phyloP scores from a whole-genome alignment of 2,113 vertebrate genomes.

The Spheniscus mendiculus region DNA sequence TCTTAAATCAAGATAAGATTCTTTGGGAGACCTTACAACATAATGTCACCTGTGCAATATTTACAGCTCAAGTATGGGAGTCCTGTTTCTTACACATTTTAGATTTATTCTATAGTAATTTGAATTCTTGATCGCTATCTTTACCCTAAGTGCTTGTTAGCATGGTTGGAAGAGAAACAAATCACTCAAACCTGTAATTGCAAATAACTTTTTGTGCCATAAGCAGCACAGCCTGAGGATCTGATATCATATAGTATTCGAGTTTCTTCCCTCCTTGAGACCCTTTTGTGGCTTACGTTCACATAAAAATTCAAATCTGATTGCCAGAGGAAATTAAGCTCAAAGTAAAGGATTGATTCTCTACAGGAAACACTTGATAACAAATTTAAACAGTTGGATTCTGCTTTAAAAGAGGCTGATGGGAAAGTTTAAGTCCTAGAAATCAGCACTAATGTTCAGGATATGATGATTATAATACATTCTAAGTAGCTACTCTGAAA shows the following conservation, averaged over 20 bases:
- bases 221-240: not conserved
- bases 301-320: constrained; percentile 31
- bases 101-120: not conserved
- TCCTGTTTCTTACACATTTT: not conserved
- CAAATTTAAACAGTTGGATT: constrained; percentile 6
- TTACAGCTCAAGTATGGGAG: not conserved
- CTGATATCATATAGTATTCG: not conserved
- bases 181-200: not conserved
- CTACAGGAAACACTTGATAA: constrained; percentile 36
- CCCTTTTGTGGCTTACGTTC: not conserved
- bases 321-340: constrained; percentile 26
- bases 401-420: not conserved
- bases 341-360: not conserved
- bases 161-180: not conserved
- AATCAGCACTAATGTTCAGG: not conserved
- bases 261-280: not conserved
- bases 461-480: not conserved
- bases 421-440: not conserved
- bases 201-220: not conserved
- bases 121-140: not conserved
- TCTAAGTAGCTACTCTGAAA: not conserved
- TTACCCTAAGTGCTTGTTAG: not conserved
- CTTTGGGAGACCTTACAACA: not conserved
- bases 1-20: not conserved
- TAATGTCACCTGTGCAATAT: not conserved